phyloP scores from a whole-genome alignment of 2,113 vertebrate genomes.

The Verasper variegatus region DNA sequence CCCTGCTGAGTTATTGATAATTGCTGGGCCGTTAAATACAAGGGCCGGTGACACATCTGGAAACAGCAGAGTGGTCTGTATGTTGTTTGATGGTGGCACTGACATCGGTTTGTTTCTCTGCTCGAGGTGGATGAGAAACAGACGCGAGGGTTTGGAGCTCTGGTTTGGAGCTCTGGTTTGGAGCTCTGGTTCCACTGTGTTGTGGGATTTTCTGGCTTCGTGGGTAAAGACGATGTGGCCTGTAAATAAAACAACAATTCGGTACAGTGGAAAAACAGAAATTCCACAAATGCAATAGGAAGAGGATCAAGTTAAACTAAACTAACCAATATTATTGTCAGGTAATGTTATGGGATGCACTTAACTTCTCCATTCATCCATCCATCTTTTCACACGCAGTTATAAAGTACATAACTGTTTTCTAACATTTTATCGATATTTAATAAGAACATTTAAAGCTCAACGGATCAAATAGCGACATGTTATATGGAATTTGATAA shows the following conservation, averaged over 20 bases:
- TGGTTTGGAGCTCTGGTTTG: too few species aligned
- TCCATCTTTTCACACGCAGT: too few species aligned
- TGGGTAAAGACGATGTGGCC: constrained; percentile 2
- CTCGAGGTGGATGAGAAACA: constrained; percentile 26
- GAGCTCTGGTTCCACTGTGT: not conserved
- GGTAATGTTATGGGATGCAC: too few species aligned
- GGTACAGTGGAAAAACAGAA: not conserved
- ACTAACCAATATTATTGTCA: not conserved
- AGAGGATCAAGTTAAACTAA: not conserved
- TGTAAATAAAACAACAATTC: constrained; percentile 15
- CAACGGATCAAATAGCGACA: too few species aligned
- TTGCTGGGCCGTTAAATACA: not conserved
- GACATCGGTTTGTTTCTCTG: not conserved
- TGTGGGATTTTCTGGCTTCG: not conserved
- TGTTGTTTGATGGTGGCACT: constrained; percentile 1
- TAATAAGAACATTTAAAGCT: too few species aligned
- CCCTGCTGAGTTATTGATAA: constrained; percentile 4
- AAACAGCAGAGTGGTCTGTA: not conserved
- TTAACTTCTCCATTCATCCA: too few species aligned
- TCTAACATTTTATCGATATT: too few species aligned
- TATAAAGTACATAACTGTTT: too few species aligned
- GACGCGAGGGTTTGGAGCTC: not conserved
- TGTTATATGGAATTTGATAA: too few species aligned
- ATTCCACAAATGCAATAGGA: not conserved
- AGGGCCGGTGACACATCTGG: constrained; percentile 35